Conservation (phyloP, 2,888 invertebrate genomes). For the Mimas tiliae region DNA sequence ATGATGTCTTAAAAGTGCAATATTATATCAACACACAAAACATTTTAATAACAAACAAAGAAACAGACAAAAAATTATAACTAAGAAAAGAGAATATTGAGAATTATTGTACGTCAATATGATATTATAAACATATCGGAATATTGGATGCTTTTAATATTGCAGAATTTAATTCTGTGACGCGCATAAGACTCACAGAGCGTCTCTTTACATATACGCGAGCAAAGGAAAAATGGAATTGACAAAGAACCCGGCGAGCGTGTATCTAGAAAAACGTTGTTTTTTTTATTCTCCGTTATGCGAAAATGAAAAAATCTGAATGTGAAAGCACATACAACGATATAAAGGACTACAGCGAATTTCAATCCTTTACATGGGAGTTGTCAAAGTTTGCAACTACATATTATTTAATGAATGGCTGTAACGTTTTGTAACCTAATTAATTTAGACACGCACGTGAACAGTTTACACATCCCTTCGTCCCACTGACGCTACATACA, state of each 20-base stretch:
- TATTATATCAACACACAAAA: too few species aligned
- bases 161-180: constrained; percentile 24
- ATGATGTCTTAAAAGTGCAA: too few species aligned
- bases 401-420: neutral
- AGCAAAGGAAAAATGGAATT: constrained; percentile 49
- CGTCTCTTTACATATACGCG: constrained; percentile 19
- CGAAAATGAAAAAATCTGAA: constrained; percentile 9
- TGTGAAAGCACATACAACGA: neutral
- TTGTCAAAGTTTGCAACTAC: constrained; percentile 3
- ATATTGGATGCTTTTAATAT: constrained; percentile 22
- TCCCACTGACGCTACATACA: too few species aligned
- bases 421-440: neutral
- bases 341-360: neutral
- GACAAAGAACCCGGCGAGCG: constrained; percentile 50
- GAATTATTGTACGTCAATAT: neutral
- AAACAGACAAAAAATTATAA: neutral
- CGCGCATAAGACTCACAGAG: constrained; percentile 27
- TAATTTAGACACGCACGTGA: too few species aligned
- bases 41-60: neutral
- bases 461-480: too few species aligned
- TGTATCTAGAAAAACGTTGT: constrained; percentile 3
- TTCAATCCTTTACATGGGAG: neutral
- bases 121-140: constrained; percentile 26
- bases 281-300: constrained; percentile 13
- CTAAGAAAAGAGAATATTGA: neutral